Evolutionary conservation across 2,113 vertebrate genomes (phyloP).

Genomic region (Solea senegalensis): DNA sequence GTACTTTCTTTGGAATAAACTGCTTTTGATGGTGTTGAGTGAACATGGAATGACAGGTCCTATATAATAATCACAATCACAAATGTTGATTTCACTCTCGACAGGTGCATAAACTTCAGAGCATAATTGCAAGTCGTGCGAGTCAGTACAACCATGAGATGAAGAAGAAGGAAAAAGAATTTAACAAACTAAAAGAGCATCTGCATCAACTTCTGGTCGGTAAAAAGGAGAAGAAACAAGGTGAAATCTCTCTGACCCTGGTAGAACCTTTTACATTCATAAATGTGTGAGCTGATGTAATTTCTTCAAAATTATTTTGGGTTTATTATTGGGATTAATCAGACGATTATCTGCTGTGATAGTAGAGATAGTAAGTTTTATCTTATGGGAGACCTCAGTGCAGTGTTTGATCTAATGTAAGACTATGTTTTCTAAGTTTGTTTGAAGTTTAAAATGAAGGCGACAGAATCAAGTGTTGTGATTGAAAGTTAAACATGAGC

Average conservation of each 20-base stretch:
- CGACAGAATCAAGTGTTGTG: too few species aligned
- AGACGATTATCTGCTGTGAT: too few species aligned
- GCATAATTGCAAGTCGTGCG: constrained; percentile 91
- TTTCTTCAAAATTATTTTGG: too few species aligned
- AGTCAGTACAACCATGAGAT: constrained; percentile 96
- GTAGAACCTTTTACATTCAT: too few species aligned
- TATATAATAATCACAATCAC: neutral
- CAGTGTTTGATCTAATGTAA: too few species aligned
- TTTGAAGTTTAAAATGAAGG: too few species aligned
- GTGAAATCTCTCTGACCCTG: constrained; percentile 60
- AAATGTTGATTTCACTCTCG: constrained; percentile 6
- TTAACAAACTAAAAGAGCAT: constrained; percentile 93
- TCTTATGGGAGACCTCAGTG: too few species aligned
- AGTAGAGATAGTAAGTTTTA: too few species aligned
- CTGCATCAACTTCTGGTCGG: constrained; percentile 93
- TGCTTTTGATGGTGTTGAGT: neutral
- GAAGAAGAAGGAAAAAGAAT: constrained; percentile 96
- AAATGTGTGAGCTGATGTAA: neutral
- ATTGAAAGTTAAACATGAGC: too few species aligned
- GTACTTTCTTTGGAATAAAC: constrained; percentile 66
- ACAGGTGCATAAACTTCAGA: constrained; percentile 95
- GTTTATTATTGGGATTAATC: too few species aligned
- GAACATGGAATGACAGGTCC: neutral
- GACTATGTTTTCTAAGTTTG: too few species aligned
- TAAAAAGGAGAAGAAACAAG: constrained; percentile 92